phyloP scores from a whole-genome alignment of 2,888 invertebrate species.

The Harmothoe impar region DNA sequence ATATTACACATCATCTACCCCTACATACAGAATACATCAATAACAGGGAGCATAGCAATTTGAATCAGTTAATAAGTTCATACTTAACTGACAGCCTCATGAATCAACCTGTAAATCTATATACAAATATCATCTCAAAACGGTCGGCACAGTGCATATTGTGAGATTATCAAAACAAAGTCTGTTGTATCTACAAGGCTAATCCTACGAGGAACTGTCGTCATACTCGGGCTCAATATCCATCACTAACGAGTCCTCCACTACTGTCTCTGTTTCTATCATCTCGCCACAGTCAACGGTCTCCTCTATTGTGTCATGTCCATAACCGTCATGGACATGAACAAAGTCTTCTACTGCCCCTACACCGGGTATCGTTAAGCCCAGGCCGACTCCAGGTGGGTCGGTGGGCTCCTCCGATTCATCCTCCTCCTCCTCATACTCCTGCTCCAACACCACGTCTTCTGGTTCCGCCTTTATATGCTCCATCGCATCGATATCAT shows the following conservation, averaged over 20 bases:
- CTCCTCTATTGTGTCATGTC: neutral
- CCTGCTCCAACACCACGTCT: neutral
- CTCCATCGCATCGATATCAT: neutral
- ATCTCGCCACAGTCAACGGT: conserved; percentile 31
- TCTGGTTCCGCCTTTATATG: neutral
- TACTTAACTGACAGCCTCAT: too few relatives aligned
- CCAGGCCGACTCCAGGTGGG: conserved; percentile 34
- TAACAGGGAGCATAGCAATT: too few relatives aligned
- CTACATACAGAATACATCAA: too few relatives aligned
- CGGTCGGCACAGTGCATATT: too few relatives aligned
- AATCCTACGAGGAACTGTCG: conserved; percentile 3
- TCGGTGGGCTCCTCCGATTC: neutral
- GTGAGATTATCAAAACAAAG: too few relatives aligned
- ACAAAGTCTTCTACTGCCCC: conserved; percentile 14
- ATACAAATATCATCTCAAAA: too few relatives aligned
- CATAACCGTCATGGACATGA: neutral
- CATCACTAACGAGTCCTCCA: conserved; percentile 46
- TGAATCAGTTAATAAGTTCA: too few relatives aligned
- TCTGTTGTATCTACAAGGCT: too few relatives aligned
- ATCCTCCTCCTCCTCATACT: conserved; percentile 4
- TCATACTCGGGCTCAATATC: conserved; percentile 14
- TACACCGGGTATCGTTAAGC: conserved; percentile 29
- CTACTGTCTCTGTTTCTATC: conserved; percentile 46
- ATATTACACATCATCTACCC: too few relatives aligned
- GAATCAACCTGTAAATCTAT: too few relatives aligned